Percentiles rank a stretch among this genome's conserved stretches.
Evolutionary conservation across 2,797 vertebrate genomes (phyloP).

Genomic region (Esox lucius): DNA sequence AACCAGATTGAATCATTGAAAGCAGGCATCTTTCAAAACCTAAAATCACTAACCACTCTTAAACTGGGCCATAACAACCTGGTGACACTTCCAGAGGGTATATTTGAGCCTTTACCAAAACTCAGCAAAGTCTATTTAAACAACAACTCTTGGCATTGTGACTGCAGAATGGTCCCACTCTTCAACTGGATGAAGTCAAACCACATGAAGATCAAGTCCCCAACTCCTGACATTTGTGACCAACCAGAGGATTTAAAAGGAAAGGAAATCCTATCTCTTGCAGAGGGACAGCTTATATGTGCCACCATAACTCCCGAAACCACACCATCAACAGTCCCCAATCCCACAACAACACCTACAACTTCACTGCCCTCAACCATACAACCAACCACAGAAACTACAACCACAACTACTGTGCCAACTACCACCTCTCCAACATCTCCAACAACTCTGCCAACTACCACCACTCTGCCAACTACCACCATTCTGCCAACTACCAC

Average conservation of each 20-base stretch:
- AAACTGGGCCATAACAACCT: constrained; percentile 61
- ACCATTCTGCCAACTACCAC: constrained; percentile 2
- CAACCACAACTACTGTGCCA: constrained; percentile 22
- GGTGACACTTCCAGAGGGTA: constrained; percentile 50
- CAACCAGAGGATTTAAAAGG: constrained; percentile 66
- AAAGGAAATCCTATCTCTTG: constrained; percentile 50
- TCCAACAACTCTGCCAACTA: neutral
- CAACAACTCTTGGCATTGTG: constrained; percentile 81
- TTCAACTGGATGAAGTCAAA: constrained; percentile 66
- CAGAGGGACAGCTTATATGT: constrained; percentile 69
- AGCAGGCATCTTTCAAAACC: constrained; percentile 54
- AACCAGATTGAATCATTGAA: constrained; percentile 66
- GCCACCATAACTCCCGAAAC: constrained; percentile 11
- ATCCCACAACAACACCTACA: neutral
- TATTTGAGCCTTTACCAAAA: constrained; percentile 62
- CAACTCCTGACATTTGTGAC: constrained; percentile 54
- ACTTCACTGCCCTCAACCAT: constrained; percentile 8
- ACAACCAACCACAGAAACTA: constrained; percentile 6
- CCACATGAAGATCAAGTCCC: constrained; percentile 43
- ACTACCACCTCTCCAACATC: constrained; percentile 1
- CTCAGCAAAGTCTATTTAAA: constrained; percentile 70
- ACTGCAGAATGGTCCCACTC: constrained; percentile 74
- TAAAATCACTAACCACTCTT: constrained; percentile 66
- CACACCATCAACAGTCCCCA: neutral
- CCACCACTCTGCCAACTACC: neutral